phyloP scores from a whole-genome alignment of 1,140 invertebrate genomes.

The Bathynomus jamesi region DNA sequence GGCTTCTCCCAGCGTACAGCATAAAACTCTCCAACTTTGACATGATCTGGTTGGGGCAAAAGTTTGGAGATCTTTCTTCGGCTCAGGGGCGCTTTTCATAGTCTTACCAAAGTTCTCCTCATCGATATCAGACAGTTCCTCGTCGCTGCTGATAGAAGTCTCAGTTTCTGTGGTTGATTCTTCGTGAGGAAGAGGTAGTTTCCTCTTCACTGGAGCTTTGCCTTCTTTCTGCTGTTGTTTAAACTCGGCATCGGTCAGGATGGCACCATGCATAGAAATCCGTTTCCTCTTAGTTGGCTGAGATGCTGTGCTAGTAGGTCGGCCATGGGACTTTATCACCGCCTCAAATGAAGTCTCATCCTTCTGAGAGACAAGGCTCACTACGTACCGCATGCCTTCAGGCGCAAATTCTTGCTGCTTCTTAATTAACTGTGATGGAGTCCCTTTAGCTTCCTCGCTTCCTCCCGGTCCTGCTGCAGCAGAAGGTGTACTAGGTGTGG shows the following conservation, averaged over 20 bases:
- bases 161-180: neutral
- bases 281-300: slow-evolving; percentile 5
- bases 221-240: neutral
- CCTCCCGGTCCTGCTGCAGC: too few relatives aligned
- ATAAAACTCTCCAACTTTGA: neutral
- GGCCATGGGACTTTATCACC: slow-evolving; percentile 8
- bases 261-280: slow-evolving; percentile 16
- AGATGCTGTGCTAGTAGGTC: neutral
- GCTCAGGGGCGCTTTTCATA: neutral
- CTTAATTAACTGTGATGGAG: neutral
- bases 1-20: neutral
- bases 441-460: too few relatives aligned
- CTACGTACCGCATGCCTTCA: slow-evolving; percentile 7
- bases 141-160: neutral
- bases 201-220: neutral
- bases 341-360: slow-evolving; percentile 6
- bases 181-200: neutral
- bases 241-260: slow-evolving; percentile 2
- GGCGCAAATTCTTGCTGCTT: slow-evolving; percentile 10
- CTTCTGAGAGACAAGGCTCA: neutral
- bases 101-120: neutral
- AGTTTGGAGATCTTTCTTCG: neutral
- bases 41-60: neutral
- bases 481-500: too few relatives aligned
- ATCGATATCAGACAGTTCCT: neutral